Evolutionary conservation across 2,888 invertebrate genomes (phyloP), one percentile per base, ranked within the genome.

Genomic region (Muscina levida): DNA sequence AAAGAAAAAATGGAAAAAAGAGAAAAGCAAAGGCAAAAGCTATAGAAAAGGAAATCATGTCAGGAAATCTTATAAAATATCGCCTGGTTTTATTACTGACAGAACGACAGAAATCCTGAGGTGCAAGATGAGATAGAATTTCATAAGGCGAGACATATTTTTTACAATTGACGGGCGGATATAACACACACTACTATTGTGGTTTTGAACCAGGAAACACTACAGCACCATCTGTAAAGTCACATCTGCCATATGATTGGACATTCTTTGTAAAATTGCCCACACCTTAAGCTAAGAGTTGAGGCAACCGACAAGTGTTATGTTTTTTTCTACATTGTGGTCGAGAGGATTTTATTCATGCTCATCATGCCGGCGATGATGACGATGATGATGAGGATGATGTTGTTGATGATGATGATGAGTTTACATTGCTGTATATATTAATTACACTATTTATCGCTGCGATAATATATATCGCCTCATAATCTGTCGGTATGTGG

Each of bases 401-500:
- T n/a, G 44, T 31, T n/a, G 4, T 31, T n/a, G 2, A 57, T 15
- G 6, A 11, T 11, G n/a, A 44, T n/a, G 4, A n/a, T n/a, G 44
- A 11, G 4, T 22, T 57, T 15, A 15, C 57, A 57, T 5, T 31
- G 26, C 15, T 57, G 57, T 31, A 57, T n/a, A 57, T 37, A 57
- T 57, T 57, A 31, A 57, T 57, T 57, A 57, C 57, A 31, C 57
- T 10, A 31, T 57, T 26, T 37, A 31, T 57, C 15, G 57, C 15
- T 57, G 53, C 53, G 22, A 53, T 53, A 53, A 53, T 53, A 31
- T 53, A 31, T 57, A 57, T 37, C 1, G 24, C 70, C 11, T 53
- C 48, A 68, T 72, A 76, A 76, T 79, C 65, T 66, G 51, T 22
- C 72, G 76, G 39, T 76, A 26, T 72, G 71, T 53, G 13, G 19